Evolutionary conservation across 2,888 invertebrate genomes (phyloP).

Genomic region (Diarsia dahlii): DNA sequence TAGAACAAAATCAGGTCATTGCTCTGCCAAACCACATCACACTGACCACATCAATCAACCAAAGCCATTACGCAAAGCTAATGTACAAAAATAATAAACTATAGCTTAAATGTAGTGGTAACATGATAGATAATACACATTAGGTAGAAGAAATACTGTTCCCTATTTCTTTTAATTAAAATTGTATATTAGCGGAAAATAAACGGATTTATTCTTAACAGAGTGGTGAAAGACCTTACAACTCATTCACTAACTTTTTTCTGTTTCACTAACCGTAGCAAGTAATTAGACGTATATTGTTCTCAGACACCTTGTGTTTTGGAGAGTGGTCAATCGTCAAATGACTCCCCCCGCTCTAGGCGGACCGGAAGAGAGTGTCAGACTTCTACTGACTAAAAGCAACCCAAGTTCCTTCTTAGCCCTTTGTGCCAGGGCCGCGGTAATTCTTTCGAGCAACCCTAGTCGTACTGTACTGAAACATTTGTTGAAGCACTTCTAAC

Average conservation of each 20-base stretch:
- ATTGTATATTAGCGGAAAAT: background rate
- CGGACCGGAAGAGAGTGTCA: too few species aligned
- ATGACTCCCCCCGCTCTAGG: too few species aligned
- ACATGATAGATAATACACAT: background rate
- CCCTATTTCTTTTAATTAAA: background rate
- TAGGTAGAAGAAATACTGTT: background rate
- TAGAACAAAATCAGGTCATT: conserved; percentile 29
- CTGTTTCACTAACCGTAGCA: background rate
- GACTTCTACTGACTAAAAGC: too few species aligned
- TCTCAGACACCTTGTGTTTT: too few species aligned
- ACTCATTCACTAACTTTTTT: too few species aligned
- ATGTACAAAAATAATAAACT: conserved; percentile 22
- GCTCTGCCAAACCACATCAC: conserved; percentile 38
- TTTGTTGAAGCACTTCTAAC: too few species aligned
- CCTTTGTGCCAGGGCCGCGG: too few species aligned
- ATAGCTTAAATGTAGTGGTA: background rate
- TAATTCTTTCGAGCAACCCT: too few species aligned
- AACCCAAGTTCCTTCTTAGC: too few species aligned
- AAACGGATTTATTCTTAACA: background rate
- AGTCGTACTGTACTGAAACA: too few species aligned
- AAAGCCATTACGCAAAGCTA: conserved; percentile 32
- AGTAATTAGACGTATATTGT: background rate
- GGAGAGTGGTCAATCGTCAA: too few species aligned
- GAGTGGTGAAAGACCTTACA: too few species aligned
- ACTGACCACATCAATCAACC: conserved; percentile 43